Evolutionary conservation across 2,888 invertebrate species (phyloP).

Genomic region (Sialis lutaria): DNA sequence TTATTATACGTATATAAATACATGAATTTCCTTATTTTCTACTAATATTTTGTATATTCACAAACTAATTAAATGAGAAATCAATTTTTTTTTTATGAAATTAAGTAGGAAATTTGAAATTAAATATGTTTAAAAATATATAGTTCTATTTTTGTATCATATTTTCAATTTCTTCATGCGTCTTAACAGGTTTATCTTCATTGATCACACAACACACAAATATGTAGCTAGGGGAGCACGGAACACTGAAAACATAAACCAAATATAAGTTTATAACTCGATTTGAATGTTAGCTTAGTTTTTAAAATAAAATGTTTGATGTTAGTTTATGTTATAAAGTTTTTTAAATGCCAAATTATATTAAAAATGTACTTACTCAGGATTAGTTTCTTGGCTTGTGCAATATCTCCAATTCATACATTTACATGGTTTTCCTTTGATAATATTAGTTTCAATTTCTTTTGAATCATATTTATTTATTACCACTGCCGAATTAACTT

Average conservation of each 20-base stretch:
- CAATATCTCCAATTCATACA: conserved; percentile 19
- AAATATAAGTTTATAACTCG: not conserved
- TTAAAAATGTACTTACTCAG: conserved; percentile 15
- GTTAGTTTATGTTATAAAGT: not conserved
- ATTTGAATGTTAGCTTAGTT: not conserved
- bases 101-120: too few species aligned
- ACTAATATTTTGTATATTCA: too few species aligned
- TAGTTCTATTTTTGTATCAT: too few species aligned
- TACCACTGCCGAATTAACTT: too few species aligned
- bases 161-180: too few species aligned
- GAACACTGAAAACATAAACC: conserved; percentile 13
- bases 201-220: conserved; percentile 14
- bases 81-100: too few species aligned
- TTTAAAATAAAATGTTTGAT: not conserved
- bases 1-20: too few species aligned
- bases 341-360: not conserved
- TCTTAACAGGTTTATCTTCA: not conserved
- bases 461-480: too few species aligned
- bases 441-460: too few species aligned
- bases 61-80: too few species aligned
- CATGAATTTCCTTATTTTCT: too few species aligned
- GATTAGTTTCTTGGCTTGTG: conserved; percentile 16
- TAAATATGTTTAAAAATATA: too few species aligned
- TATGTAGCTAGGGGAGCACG: conserved; percentile 14
- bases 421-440: conserved; percentile 12